Conservation (phyloP, 2,888 invertebrate genomes). For the Drosophila rellima region DNA sequence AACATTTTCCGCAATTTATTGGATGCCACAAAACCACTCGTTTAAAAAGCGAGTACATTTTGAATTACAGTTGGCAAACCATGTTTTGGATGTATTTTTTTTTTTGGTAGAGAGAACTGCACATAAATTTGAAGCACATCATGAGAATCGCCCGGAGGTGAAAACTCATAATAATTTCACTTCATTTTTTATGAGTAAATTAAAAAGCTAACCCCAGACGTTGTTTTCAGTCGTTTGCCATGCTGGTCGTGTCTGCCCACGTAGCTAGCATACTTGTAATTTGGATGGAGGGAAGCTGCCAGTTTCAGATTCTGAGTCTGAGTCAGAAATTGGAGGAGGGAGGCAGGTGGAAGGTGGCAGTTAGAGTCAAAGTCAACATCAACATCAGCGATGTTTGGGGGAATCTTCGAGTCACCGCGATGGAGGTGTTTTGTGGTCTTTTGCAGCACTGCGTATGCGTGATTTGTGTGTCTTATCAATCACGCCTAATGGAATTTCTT, state of each 20-base stretch:
- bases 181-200: slow-evolving; percentile 69
- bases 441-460: slow-evolving; percentile 71
- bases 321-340: neutral
- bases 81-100: slow-evolving; percentile 27
- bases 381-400: slow-evolving; percentile 3
- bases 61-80: slow-evolving; percentile 10
- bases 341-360: neutral
- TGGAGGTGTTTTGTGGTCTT: slow-evolving; percentile 31
- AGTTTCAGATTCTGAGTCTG: neutral
- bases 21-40: neutral
- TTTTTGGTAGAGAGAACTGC: slow-evolving; percentile 15
- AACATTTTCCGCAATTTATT: slow-evolving; percentile 8
- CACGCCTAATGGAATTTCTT: slow-evolving; percentile 78
- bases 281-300: slow-evolving; percentile 1
- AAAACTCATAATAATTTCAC: slow-evolving; percentile 65
- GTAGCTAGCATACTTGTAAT: slow-evolving; percentile 1
- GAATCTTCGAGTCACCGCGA: slow-evolving; percentile 24
- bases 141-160: slow-evolving; percentile 42
- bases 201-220: slow-evolving; percentile 63
- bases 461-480: slow-evolving; percentile 83
- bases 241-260: slow-evolving; percentile 39
- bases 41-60: neutral
- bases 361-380: slow-evolving; percentile 11
- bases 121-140: slow-evolving; percentile 50
- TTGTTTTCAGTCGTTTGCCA: slow-evolving; percentile 39